Evolutionary conservation across 2,797 vertebrate genomes (phyloP), one percentile per base, ranked within the genome.

Genomic region (Coreius guichenoti): DNA sequence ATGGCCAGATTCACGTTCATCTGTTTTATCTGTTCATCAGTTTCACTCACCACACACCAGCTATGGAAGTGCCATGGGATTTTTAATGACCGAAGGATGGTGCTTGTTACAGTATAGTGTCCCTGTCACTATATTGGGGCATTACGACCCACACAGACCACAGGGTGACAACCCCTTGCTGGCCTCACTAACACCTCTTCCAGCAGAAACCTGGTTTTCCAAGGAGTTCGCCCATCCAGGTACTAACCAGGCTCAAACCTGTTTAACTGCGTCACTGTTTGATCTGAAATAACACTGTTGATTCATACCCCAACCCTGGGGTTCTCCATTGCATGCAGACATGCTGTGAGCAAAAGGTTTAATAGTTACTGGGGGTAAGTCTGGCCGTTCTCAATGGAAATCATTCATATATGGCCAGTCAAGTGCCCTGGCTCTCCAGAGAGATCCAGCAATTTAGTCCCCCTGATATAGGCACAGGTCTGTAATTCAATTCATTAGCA

Each of bases 401-500:
- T 83, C 67, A 56, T 54, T 82, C 56, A 79, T 39, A 86, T 51
- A 49, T 67, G 65, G 51, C 61, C 73, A 63, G 75, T 82, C 79
- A 80, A 84, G 75, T 77, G 63, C 49, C 73, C 68, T 49, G 19
- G 67, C 80, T 61, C 85, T 83, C 72, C 78, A 79, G 73, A 69
- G 87, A 73, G 86, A 84, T 86, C 69, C 69, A 84, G 77, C 83
- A 87, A 74, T 82, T 65, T 75, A 86, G 21, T 51, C 75, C 78
- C 82, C 43, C 54, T 61, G 77, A 75, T 83, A 80, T 45, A 70
- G 65, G 54, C 88, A 61, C 67, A 70, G 82, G 87, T 81, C 82
- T 81, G 74, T 86, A 84, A 86, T 86, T 86, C 82, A 81, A 89
- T 89, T 84, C 84, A 81, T 86, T 87, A 77, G 82, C 78, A 78